phyloP scores from a whole-genome alignment of 2,888 invertebrate genomes.

The Drosophila falleni region DNA sequence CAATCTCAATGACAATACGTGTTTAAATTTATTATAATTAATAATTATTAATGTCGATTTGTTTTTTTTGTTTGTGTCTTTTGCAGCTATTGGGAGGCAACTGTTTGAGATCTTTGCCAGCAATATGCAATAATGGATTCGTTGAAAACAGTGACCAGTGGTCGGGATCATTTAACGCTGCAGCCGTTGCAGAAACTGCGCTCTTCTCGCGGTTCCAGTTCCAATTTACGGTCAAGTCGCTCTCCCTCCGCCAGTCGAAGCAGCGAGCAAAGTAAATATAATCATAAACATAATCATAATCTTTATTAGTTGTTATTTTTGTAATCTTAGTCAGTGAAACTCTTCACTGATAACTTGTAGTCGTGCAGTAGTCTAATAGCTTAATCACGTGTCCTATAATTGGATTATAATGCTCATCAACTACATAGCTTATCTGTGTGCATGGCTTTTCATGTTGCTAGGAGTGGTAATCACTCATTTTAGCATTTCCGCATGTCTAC shows the following conservation, averaged over 20 bases:
- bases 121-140: constrained; percentile 73
- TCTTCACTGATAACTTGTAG: constrained; percentile 16
- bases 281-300: constrained; percentile 49
- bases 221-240: constrained; percentile 82
- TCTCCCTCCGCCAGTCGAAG: constrained; percentile 83
- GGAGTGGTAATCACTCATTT: constrained; percentile 34
- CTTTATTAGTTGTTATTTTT: background rate
- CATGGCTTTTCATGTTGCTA: constrained; percentile 27
- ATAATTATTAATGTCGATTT: constrained; percentile 4
- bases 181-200: constrained; percentile 65
- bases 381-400: constrained; percentile 46
- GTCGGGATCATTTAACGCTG: constrained; percentile 66
- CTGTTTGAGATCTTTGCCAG: constrained; percentile 39
- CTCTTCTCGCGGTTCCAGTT: constrained; percentile 68
- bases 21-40: background rate
- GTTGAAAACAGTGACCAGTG: constrained; percentile 45
- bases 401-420: constrained; percentile 31
- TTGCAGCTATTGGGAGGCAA: constrained; percentile 62
- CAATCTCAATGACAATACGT: constrained; percentile 50
- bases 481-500: constrained; percentile 38
- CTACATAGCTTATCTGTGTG: constrained; percentile 32
- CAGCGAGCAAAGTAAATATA: constrained; percentile 81
- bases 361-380: constrained; percentile 21
- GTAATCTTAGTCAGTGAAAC: constrained; percentile 10
- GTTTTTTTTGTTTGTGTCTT: constrained; percentile 17